Evolutionary conservation across 2,797 vertebrate genomes (phyloP).

Genomic region (Neomorphus geoffroyi): DNA sequence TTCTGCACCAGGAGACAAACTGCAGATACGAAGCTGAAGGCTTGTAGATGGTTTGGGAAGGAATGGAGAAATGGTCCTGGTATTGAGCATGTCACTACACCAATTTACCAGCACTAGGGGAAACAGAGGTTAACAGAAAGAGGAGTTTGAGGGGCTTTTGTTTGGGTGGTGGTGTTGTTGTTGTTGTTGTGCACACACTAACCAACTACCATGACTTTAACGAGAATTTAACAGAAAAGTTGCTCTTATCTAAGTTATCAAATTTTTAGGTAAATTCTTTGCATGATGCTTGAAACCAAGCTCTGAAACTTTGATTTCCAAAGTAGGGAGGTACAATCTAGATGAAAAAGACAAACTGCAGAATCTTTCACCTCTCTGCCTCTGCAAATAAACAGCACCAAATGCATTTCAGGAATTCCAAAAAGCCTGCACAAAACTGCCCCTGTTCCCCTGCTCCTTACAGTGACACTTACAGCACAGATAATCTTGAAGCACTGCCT

Average conservation of each 20-base stretch:
- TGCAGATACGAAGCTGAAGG: not conserved
- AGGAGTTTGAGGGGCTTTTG: rapidly evolving
- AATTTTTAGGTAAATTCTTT: not conserved
- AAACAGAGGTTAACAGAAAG: not conserved
- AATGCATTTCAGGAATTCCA: not conserved
- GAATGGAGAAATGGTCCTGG: rapidly evolving
- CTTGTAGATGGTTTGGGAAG: not conserved
- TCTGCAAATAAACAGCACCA: not conserved
- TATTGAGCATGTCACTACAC: not conserved
- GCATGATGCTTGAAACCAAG: not conserved
- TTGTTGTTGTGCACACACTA: not conserved
- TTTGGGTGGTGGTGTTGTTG: rapidly evolving
- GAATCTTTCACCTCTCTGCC: not conserved
- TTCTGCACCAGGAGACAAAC: not conserved
- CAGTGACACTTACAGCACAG: not conserved
- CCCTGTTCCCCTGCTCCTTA: not conserved
- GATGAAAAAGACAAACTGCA: not conserved
- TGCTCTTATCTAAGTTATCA: not conserved
- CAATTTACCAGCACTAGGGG: not conserved
- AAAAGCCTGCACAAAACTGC: not conserved
- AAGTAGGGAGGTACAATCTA: not conserved
- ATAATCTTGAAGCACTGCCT: not conserved
- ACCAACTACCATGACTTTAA: not conserved
- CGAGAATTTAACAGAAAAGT: not conserved
- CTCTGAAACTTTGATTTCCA: not conserved